Evolutionary conservation across 1,140 invertebrate genomes (phyloP), one percentile per base, ranked within the genome.

Genomic region (Saccostrea cuccullata): DNA sequence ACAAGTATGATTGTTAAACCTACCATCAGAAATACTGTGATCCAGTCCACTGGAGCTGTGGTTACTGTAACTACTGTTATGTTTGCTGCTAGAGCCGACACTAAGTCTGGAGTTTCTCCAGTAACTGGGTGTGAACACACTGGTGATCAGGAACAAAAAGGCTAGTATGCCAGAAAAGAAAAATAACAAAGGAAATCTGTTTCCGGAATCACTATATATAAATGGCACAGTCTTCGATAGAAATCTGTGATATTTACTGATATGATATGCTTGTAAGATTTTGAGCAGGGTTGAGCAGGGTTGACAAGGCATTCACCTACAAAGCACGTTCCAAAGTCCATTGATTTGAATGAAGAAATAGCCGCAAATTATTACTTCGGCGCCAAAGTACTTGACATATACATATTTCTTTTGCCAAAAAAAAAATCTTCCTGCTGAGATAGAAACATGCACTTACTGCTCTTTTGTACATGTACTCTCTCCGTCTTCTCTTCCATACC

Each of bases 21-120:
- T 85, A 94, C 93, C 93, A 92, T 94, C 93, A 55, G 93, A 94
- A 58, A 92, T 89, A 86, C 93, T 92, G 86, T 91, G 87, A 67
- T 94, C 93, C 0, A 92, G 86, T 55, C n/a, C 88, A 86, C 56
- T 40, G 55, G 86, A 89, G 73, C 85, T 77, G n/a, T 82, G 73
- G 55, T 85, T 86, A n/a, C 60, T 88, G 11, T 47, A n/a, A 36
- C 26, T 58, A 58, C 86, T 83, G 26, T 55, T 87, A 6, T 56
- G 87, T 36, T 67, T 84, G 55, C 70, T 85, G 56, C n/a, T 88
- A 20, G 77, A 85, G 2, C 26, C 56, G 40, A 58, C 26, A 82
- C 84, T 85, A 73, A 58, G 36, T 40, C 56, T 67, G 26, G 84
- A 73, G 20, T 67, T 70, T 15, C 64, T 84, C 47, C 40, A 70